Base-by-base conservation (phyloP, 2,113 vertebrate genomes). In the Melanostigma gelatinosum region DNA sequence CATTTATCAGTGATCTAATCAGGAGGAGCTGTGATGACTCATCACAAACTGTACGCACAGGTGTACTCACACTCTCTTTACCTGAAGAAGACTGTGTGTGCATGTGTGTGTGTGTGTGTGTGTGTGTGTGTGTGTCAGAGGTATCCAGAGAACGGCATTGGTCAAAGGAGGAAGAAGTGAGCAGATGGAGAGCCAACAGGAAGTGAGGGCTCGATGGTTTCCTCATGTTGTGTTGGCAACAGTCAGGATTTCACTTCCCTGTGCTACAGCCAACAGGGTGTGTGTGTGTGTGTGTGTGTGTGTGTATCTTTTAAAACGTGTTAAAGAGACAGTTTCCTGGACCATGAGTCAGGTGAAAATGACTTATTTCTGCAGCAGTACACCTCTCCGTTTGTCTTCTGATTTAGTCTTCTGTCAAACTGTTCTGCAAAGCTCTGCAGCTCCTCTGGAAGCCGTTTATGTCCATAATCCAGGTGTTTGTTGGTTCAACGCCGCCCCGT, bases 161-260 rank as follows among this genome's bases (percentile, higher is more conserved):
- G 74, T 78, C 62, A 77, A 62, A 85, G 70, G 55, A 89, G 78
- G 87, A 87, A 83, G 32, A 34, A 6, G 82, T 73, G 72, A 88
- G 85, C 88, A 89, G 87, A 89, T 92, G 54, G 38, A 72, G 27
- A 77, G 75, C 86, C 88, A 90, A 90, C 85, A 91, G 91, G 91
- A 91, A 92, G 85, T 83, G 54, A 27, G 63, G 81, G 62, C 82
- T 82, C 10, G n/a, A 85, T 90, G 85, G 77, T 90, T 92, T 91
- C 89, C 89, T 86, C 87, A 87, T 90, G 90, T 79, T 79, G 79
- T 69, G 69, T 77, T 90, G 90, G 88, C 89, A 85, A 55, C 77
- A 46, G 42, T 69, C 32, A 52, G 57, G 46, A 77, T 82, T 88
- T 91, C 83, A 87, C 79, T 88, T 88, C 86, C 86, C 65, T 61